Percentiles rank a stretch among this genome's conserved stretches.
phyloP scores from a whole-genome alignment of 2,113 vertebrate genomes.

The Sorex araneus region DNA sequence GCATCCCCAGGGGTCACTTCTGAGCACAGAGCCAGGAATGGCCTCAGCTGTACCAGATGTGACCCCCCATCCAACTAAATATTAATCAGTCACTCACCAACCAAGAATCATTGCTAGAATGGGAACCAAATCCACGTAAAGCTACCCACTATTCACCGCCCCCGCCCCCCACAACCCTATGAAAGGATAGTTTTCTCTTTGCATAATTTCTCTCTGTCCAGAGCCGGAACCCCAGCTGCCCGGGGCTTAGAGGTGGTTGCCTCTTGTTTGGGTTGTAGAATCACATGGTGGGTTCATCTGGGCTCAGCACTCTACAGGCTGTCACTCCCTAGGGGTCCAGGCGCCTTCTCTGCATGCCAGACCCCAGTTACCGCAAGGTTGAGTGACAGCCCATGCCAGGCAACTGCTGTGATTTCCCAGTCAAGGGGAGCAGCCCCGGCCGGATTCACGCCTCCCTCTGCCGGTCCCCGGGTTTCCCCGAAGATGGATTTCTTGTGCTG shows the following conservation, averaged over 20 bases:
- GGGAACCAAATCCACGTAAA: background rate
- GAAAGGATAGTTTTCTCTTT: background rate
- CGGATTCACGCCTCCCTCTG: background rate
- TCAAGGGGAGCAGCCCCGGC: fast-evolving
- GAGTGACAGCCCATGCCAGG: background rate
- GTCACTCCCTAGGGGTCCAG: fast-evolving
- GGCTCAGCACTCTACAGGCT: background rate
- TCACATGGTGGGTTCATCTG: background rate
- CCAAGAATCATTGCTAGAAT: too few relatives aligned
- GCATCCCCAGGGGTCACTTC: too few relatives aligned
- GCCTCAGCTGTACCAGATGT: too few relatives aligned
- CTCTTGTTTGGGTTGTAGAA: background rate
- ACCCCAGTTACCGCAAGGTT: background rate
- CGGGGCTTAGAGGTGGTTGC: background rate
- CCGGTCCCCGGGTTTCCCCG: background rate
- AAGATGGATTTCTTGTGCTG: background rate
- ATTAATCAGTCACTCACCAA: too few relatives aligned
- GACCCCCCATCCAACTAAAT: too few relatives aligned
- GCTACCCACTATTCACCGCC: background rate
- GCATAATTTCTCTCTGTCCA: background rate
- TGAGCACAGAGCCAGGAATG: too few relatives aligned
- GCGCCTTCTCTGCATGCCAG: background rate
- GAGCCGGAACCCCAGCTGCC: background rate
- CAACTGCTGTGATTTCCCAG: background rate
- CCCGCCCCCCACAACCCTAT: fast-evolving